Evolutionary conservation across 2,113 vertebrate species (phyloP), one percentile per base, ranked within the genome.

Genomic region (Prinia subflava): DNA sequence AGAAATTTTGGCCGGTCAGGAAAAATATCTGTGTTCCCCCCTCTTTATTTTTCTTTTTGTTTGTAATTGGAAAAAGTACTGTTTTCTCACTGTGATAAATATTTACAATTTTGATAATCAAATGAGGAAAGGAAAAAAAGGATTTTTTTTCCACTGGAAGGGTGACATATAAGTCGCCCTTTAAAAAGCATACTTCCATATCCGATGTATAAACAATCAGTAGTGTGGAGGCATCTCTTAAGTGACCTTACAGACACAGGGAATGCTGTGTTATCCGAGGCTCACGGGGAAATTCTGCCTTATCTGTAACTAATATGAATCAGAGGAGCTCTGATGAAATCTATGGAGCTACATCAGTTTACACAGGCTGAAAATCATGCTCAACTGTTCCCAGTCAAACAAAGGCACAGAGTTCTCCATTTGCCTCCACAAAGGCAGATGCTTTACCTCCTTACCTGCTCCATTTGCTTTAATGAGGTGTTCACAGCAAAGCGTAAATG

Each of bases 381-480:
- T 87, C 83, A 77, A 37, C 79, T 67, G 7, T 94, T 92, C 60
- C 60, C 76, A 91, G 64, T 11, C 90, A 92, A 94, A 94, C 89
- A 93, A 93, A 95, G 52, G 64, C 68, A n/a, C 23, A 42, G 53
- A 41, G 44, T 90, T 96, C 93, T 49, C 87, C 63, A 31, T 88
- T 91, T 83, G 27, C 75, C 84, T 96, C 50, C 24, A 68, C 82
- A 73, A 86, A 93, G 86, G 90, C 95, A 96, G 93, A 93, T 94
- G 93, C 90, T 96, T 56, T 97, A 21, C 90, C 90, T 90, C 85
- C 92, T 96, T 95, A 96, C 93, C 95, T 95, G 92, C 95, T 96
- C 90, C 95, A 95, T 97, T 97, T 96, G 83, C 76, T 96, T 96
- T 97, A 96, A 97, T 92, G 94, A 96, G 93, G 71, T 94, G 92